phyloP scores from a whole-genome alignment of 2,797 vertebrate species.

The Eulemur mongoz region DNA sequence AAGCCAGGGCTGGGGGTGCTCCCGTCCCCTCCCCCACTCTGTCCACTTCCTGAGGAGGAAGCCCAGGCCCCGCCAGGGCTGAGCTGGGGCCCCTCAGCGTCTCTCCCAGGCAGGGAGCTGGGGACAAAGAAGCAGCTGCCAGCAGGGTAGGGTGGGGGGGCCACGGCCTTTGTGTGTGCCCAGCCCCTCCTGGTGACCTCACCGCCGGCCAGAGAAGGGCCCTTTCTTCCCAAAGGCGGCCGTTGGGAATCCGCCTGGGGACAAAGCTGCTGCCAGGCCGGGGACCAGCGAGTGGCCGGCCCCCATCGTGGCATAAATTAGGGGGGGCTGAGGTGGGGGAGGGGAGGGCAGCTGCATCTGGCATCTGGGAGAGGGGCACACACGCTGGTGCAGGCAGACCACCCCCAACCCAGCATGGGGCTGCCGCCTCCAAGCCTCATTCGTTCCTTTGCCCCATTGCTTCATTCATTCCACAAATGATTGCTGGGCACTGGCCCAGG shows the following conservation, averaged over 20 bases:
- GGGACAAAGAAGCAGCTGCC: slow-evolving; percentile 86
- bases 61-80: not conserved
- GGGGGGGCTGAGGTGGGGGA: not conserved
- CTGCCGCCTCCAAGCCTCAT: too few species aligned
- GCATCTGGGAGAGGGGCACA: not conserved
- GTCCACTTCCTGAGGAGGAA: not conserved
- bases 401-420: not conserved
- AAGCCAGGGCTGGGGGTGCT: not conserved
- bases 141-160: slow-evolving; percentile 22
- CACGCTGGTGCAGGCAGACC: not conserved
- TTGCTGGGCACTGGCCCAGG: not conserved
- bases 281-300: not conserved
- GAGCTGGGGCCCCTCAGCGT: slow-evolving; percentile 75
- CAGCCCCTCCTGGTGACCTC: slow-evolving; percentile 68
- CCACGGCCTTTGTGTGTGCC: slow-evolving; percentile 78
- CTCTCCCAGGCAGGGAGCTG: slow-evolving; percentile 65
- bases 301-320: slow-evolving; percentile 46
- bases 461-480: not conserved
- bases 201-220: slow-evolving; percentile 63
- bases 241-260: slow-evolving; percentile 58
- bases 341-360: not conserved
- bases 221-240: slow-evolving; percentile 73
- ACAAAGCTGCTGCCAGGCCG: slow-evolving; percentile 63
- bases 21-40: not conserved
- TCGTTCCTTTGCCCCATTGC: not conserved